These are phyloP conservation scores for Watsonalla cultraria DNA, from an alignment of 2,888 invertebrate genomes.

Conservation along the genomic window DNA sequence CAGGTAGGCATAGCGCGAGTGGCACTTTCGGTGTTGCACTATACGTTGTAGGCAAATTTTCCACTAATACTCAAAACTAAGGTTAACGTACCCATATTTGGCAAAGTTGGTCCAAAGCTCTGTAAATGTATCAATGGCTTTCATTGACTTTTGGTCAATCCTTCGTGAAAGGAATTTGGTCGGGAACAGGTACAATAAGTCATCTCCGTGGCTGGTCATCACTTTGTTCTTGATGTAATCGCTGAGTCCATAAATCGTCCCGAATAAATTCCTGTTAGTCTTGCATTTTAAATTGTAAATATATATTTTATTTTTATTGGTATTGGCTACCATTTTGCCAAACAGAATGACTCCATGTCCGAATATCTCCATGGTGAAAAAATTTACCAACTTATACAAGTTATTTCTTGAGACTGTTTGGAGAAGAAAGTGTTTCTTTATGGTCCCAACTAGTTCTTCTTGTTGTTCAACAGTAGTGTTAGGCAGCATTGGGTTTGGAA, in stretches of 20 bases:
- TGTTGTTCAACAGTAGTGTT: constrained; percentile 18
- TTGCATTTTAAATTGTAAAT: constrained; percentile 33
- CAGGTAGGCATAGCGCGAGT: no score
- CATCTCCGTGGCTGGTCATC: constrained; percentile 32
- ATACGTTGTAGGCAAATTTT: no score
- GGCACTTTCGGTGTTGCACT: no score
- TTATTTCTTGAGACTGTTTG: constrained; percentile 17
- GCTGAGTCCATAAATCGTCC: constrained; percentile 14
- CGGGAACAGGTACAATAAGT: constrained; percentile 33
- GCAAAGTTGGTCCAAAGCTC: constrained; percentile 46
- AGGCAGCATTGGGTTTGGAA: constrained; percentile 16
- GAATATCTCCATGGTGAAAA: constrained; percentile 19
- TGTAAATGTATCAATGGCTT: constrained; percentile 31
- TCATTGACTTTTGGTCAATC: constrained; percentile 15
- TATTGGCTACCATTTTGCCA: constrained; percentile 23
- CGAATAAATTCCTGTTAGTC: constrained; percentile 32
- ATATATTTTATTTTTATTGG: constrained; percentile 27
- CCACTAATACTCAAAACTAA: neutral
- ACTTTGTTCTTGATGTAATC: constrained; percentile 14
- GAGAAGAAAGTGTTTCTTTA: constrained; percentile 28
- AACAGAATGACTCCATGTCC: constrained; percentile 22
- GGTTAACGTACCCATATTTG: constrained; percentile 35
- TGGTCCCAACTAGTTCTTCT: constrained; percentile 22
- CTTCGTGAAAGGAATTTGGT: constrained; percentile 10
- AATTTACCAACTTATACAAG: constrained; percentile 21